Percentiles rank a stretch among this genome's conserved stretches.
Evolutionary conservation across 2,113 vertebrate species (phyloP).

Genomic region (Felis catus): DNA sequence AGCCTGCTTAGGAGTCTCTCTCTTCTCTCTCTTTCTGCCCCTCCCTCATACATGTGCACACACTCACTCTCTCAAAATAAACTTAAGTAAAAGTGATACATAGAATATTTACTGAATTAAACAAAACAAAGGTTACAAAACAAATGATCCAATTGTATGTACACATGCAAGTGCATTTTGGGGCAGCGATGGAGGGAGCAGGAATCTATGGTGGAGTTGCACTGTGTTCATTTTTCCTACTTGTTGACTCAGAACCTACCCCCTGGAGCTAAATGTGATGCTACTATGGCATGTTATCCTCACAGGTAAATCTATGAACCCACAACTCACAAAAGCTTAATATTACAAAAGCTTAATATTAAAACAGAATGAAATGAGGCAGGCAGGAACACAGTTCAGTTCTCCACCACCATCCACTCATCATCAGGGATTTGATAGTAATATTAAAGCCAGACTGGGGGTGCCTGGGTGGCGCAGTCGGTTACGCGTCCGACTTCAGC

Average conservation of each 20-base stretch:
- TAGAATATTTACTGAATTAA: slow-evolving; percentile 30
- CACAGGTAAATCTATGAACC: slow-evolving; percentile 26
- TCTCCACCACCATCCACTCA: background rate
- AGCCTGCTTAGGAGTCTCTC: too few species aligned
- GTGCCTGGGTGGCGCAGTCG: too few species aligned
- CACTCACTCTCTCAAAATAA: too few species aligned
- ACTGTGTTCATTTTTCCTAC: background rate
- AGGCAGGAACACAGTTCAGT: background rate
- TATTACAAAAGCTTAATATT: slow-evolving; percentile 14
- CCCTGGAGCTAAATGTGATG: background rate
- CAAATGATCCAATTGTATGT: background rate
- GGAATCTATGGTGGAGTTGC: background rate
- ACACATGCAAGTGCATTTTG: too few species aligned
- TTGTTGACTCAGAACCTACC: background rate
- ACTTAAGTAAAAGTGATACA: background rate
- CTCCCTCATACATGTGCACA: too few species aligned
- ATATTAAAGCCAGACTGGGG: slow-evolving; percentile 1
- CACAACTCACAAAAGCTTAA: background rate
- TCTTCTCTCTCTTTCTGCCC: too few species aligned
- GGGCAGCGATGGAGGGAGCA: too few species aligned
- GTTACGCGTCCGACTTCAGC: too few species aligned
- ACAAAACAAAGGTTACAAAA: slow-evolving; percentile 9
- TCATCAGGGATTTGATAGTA: slow-evolving; percentile 1
- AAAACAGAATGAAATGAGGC: slow-evolving; percentile 29
- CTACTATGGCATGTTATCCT: background rate